A percentile compares a stretch with the other conserved stretches of the same genome.
phyloP scores from a whole-genome alignment of 2,113 vertebrate species.

The Oxyura jamaicensis region DNA sequence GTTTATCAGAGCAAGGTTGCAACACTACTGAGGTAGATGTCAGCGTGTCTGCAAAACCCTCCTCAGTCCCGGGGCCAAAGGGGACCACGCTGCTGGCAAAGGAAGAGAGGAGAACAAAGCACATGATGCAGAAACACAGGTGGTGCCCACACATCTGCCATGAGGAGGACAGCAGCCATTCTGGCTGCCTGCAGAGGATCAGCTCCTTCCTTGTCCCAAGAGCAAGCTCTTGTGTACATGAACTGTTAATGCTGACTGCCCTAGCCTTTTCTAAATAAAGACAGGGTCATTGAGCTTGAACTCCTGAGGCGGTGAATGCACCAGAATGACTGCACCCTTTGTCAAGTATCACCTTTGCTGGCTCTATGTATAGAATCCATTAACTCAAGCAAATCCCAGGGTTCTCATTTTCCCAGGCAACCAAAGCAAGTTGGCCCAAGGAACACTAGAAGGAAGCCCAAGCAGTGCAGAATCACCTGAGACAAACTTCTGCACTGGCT shows the following conservation, averaged over 20 bases:
- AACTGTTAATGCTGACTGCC: neutral
- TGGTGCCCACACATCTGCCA: neutral
- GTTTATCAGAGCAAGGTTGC: neutral
- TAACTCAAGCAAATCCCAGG: neutral
- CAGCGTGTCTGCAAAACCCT: neutral
- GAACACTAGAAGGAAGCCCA: neutral
- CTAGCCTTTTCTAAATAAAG: neutral
- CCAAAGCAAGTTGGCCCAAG: neutral
- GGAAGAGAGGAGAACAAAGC: neutral
- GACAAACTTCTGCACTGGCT: neutral
- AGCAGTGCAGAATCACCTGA: neutral
- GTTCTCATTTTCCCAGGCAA: neutral
- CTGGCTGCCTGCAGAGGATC: neutral
- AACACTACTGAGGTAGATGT: neutral
- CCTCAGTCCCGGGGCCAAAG: neutral
- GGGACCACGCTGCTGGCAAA: rapidly evolving
- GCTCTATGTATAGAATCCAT: neutral
- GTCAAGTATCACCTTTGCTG: neutral
- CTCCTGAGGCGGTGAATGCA: neutral
- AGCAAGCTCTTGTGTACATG: neutral
- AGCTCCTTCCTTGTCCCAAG: neutral
- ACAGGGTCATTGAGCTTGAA: neutral
- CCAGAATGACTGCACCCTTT: neutral
- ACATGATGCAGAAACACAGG: neutral
- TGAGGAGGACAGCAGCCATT: neutral